Conservation (phyloP, 2,888 invertebrate genomes). For the Eristalis tenax region DNA sequence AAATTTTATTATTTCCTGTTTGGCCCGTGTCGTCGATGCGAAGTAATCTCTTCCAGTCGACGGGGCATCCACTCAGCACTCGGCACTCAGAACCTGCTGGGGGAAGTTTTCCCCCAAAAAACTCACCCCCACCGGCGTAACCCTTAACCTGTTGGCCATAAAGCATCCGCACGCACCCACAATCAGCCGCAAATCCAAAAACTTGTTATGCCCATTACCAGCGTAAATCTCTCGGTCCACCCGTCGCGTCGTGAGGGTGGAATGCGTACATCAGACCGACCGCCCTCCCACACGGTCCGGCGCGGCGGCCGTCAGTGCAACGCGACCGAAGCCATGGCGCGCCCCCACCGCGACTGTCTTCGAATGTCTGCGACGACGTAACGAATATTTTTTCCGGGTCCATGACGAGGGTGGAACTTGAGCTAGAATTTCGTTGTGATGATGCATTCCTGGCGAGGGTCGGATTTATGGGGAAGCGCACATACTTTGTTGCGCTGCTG, state of each 20-base stretch:
- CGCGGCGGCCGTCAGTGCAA: not conserved
- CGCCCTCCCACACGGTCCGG: not conserved
- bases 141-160: constrained; percentile 69
- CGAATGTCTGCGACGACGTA: constrained; percentile 12
- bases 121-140: constrained; percentile 34
- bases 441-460: constrained; percentile 42
- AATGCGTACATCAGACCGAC: not conserved
- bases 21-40: constrained; percentile 29
- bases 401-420: constrained; percentile 10
- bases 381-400: constrained; percentile 15
- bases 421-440: constrained; percentile 24
- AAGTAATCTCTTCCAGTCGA: constrained; percentile 58
- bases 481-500: not conserved
- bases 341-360: not conserved
- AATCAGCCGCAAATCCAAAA: constrained; percentile 53
- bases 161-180: constrained; percentile 58
- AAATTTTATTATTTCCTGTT: constrained; percentile 69
- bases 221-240: not conserved
- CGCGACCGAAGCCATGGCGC: not conserved
- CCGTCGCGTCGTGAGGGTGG: not conserved
- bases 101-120: constrained; percentile 1
- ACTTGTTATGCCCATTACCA: constrained; percentile 36
- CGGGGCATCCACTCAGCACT: constrained; percentile 24
- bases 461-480: constrained; percentile 16
- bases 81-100: constrained; percentile 11